Base-by-base conservation (phyloP, 2,888 invertebrate genomes). In the Tiliacea aurago region DNA sequence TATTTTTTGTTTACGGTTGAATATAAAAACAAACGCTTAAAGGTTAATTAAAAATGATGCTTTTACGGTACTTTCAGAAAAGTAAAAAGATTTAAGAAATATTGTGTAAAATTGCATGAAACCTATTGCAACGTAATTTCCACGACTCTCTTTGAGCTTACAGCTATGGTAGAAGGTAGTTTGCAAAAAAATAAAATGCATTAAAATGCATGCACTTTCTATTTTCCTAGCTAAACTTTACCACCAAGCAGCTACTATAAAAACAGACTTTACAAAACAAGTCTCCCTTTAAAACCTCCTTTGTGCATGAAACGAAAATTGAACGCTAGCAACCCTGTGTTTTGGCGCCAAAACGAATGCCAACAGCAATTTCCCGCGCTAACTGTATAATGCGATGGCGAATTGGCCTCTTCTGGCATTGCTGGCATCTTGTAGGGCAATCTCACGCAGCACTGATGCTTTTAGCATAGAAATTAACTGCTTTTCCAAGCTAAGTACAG, bases 281-380 rank as follows among this genome's bases (percentile, higher is more conserved):
- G 41, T 15, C 49, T 41, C n/a, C 6, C 10, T 70, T 62, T 56
- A 64, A 62, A 67, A 72, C 55, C 62, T 53, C n/a, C 18, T 73
- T 80, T 28, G 63, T 37, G 23, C 15, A 58, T 56, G 20, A 20
- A 68, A 61, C 61, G 61, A 79, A 75, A 81, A 80, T 71, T 73
- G 59, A 73, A 73, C 20, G 33, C 47, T 71, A 47, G 69, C 73
- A 78, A 77, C 84, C 85, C 80, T 86, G 78, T 84, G 80, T 89
- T 91, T 90, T 87, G 86, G 86, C 87, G 86, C 85, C 86, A 89
- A 87, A 91, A 90, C 84, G 91, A 89, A 86, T 80, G 83, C 85
- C 86, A 74, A 77, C 74, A 75, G 90, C 90, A 88, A 90, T 91
- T 89, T 90, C 84, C 84, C 84, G 80, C 82, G 84, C 84, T 87